phyloP scores from a whole-genome alignment of 2,113 vertebrate genomes.

The Hymenochirus boettgeri region DNA sequence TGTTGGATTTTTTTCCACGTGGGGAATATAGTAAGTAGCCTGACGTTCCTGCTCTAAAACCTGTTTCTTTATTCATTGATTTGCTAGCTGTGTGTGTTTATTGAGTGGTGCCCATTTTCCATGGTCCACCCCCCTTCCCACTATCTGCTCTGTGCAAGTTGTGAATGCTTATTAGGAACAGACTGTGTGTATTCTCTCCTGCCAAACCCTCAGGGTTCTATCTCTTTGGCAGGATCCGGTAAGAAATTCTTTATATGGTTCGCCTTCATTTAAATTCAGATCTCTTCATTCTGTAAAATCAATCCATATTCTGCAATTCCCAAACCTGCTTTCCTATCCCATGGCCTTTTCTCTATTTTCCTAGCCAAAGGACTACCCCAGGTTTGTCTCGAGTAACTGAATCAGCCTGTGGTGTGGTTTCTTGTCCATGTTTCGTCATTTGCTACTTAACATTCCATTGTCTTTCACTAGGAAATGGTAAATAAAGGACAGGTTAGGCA shows the following conservation, averaged over 20 bases:
- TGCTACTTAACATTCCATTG: too few relatives aligned
- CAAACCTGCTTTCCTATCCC: neutral
- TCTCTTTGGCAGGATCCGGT: slow-evolving; percentile 35
- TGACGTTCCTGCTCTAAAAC: too few relatives aligned
- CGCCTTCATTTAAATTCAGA: slow-evolving; percentile 40
- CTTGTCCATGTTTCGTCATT: slow-evolving; percentile 42
- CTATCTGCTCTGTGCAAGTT: neutral
- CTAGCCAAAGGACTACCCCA: slow-evolving; percentile 32
- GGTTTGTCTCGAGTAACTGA: slow-evolving; percentile 44
- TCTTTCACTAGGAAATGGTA: too few relatives aligned
- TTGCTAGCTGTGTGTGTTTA: slow-evolving; percentile 28
- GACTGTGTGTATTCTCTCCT: slow-evolving; percentile 32
- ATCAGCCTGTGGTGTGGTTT: slow-evolving; percentile 43
- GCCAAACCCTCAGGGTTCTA: slow-evolving; percentile 38
- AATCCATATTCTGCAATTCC: too few relatives aligned
- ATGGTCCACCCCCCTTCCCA: neutral
- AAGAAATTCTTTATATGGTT: slow-evolving; percentile 19
- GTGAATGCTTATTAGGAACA: slow-evolving; percentile 35
- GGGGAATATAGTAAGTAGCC: too few relatives aligned
- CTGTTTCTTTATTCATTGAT: slow-evolving; percentile 15
- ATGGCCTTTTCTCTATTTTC: neutral
- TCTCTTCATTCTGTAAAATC: slow-evolving; percentile 38
- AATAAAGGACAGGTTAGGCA: too few relatives aligned
- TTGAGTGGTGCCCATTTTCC: slow-evolving; percentile 30
- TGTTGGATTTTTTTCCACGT: too few relatives aligned